Conservation (phyloP, 2,888 invertebrate species). For the Polymixis flavicincta region DNA sequence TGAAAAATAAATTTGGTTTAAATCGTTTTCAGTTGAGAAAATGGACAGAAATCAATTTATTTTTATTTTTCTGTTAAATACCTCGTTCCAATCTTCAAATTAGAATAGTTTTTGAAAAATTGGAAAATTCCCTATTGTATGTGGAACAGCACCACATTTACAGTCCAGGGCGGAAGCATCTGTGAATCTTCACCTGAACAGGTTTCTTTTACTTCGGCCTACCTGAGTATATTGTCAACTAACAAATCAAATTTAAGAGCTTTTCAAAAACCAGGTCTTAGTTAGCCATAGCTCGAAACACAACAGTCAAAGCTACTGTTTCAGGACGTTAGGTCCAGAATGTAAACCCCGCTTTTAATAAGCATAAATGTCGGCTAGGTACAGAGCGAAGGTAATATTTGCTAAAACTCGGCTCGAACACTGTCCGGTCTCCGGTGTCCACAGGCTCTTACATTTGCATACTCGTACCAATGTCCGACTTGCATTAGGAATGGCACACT, state of each 20-base stretch:
- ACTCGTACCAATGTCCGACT: conserved; percentile 48
- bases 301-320: not conserved
- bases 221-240: no score
- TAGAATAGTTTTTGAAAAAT: no score
- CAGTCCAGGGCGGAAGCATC: no score
- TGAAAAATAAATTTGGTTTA: no score
- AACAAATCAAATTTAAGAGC: not conserved
- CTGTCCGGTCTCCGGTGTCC: conserved; percentile 13
- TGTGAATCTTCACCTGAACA: no score
- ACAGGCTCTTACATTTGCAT: conserved; percentile 44
- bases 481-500: conserved; percentile 37
- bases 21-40: no score
- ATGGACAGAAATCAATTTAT: no score
- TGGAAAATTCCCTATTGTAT: no score
- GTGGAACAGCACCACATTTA: no score
- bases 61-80: no score
- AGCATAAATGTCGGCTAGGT: conserved; percentile 1
- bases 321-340: not conserved
- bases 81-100: no score
- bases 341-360: not conserved
- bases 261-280: not conserved
- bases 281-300: not conserved
- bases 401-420: conserved; percentile 40
- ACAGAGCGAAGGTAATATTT: conserved; percentile 43
- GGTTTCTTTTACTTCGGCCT: no score